Base-by-base conservation (phyloP, 2,888 invertebrate species). In the Metacarcinus magister region DNA sequence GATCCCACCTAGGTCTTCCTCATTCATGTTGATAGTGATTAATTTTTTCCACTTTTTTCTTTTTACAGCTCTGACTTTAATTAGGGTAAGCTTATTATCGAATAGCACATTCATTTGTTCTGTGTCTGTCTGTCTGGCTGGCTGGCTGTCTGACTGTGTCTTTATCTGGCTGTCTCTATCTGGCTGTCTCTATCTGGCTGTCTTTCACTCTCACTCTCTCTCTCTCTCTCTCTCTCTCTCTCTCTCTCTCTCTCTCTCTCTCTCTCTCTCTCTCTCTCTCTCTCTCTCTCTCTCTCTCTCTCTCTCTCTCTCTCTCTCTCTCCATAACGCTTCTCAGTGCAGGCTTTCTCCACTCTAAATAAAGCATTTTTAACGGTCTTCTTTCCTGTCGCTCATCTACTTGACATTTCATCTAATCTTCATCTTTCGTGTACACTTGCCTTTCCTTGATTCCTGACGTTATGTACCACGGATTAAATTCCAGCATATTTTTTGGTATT, bases 141-240 rank as follows among this genome's bases (percentile, higher is more conserved):
- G 8, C n/a, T 28, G 3, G 23, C 10, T 46, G 0, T 82, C 48
- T 94, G 32, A 48, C 46, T 28, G 16, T 87, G 16, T 75, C 32
- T 89, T 32, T 7, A 54, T 94, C 54, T 87, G 46, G 48, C 54
- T 94, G 75, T 89, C 89, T 67, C 23, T 67, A 1, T 23, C 23
- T 67, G 23, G 32, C 67, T 75, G 28, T 94, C 28, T 87, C 44
- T 8, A 2, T 87, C 46, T 67, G 28, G 46, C 46, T 46, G 48
- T 94, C 48, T 82, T 87, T 94, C 87, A 87, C 94, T 87, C 87
- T 87, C 94, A 48, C 44, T 82, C 94, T 92, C 44, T 48, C 92
- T 46, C 46, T 46, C 92, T 48, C 48, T 92, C 48, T 92, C 92
- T 46, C 92, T 92, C 92, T 48, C 19, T 44, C 46, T 92, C 28